Base-by-base conservation (phyloP, 2,797 vertebrate genomes). In the Gambelia wislizenii region DNA sequence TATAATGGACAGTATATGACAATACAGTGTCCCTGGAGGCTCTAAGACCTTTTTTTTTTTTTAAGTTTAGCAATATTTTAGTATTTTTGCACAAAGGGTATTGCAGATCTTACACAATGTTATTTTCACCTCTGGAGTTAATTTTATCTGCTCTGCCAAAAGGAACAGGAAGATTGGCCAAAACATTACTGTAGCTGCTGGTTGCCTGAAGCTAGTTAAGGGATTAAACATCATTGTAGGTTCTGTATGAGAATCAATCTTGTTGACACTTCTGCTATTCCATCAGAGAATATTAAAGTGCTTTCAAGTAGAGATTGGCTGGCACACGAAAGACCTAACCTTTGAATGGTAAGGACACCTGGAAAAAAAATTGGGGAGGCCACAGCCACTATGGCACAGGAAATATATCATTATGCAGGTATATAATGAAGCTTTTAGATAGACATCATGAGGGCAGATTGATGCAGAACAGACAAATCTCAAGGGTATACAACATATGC, bases 121-220 rank as follows among this genome's bases (percentile, higher is more conserved):
- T 91, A 87, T 78, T 92, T 95, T 94, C 95, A 95, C 79, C 83
- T 92, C 75, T 14, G 93, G 75, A 82, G 91, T 93, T 93, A 52
- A 81, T 93, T 93, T 94, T 81, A 90, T 91, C 20, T 78, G 90
- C 92, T 84, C 33, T 89, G 69, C 64, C 86, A 92, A 94, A 87
- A 85, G 78, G 94, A 94, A 22, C 18, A 87, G 67, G 44, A 72
- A 91, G 92, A 89, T 49, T 88, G 64, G 44, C 84, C 72, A 86
- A 94, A 88, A 8, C 4, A 42, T 49, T 78, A 79, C 91, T 82
- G 85, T 91, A 6, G 52, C 89, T 42, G 78, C 22, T 93, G 84
- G 90, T 70, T 86, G 90, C 92, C 88, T 91, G 85, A 88, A 90
- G 80, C 44, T 95, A 92, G 88, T 95, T 95, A 90, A 76, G 93